Conservation (phyloP, 2,113 vertebrate species). For the Mustela nigripes region DNA sequence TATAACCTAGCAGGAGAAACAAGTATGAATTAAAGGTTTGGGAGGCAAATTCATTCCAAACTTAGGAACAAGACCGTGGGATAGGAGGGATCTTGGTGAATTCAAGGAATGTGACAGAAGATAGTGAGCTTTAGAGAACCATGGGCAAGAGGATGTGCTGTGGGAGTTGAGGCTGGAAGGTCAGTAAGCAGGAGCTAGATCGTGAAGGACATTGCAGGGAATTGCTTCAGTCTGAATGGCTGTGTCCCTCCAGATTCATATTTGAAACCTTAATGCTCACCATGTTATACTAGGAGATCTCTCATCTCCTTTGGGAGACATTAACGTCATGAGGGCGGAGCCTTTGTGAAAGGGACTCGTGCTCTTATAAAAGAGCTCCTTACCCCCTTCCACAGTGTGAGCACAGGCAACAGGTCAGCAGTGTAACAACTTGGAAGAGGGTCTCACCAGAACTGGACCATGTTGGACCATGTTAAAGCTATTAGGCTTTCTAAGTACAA, state of each 20-base stretch:
- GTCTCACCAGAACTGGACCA: fast-evolving
- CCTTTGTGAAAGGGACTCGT: no score
- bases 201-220: no score
- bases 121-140: background rate
- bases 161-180: background rate
- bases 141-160: background rate
- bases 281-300: background rate
- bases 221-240: background rate
- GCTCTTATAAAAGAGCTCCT: background rate
- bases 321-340: background rate
- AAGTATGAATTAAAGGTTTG: background rate
- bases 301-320: background rate
- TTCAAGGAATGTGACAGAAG: background rate
- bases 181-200: background rate
- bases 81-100: background rate
- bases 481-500: background rate
- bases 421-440: background rate
- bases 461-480: background rate
- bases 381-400: background rate
- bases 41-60: background rate
- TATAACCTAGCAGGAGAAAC: background rate
- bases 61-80: background rate
- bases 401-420: background rate
- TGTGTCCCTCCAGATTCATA: background rate
- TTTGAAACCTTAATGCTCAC: background rate